Percentiles rank a stretch among this genome's conserved stretches.
phyloP scores from a whole-genome alignment of 1,140 invertebrate genomes.

The Sesamia nonagrioides region DNA sequence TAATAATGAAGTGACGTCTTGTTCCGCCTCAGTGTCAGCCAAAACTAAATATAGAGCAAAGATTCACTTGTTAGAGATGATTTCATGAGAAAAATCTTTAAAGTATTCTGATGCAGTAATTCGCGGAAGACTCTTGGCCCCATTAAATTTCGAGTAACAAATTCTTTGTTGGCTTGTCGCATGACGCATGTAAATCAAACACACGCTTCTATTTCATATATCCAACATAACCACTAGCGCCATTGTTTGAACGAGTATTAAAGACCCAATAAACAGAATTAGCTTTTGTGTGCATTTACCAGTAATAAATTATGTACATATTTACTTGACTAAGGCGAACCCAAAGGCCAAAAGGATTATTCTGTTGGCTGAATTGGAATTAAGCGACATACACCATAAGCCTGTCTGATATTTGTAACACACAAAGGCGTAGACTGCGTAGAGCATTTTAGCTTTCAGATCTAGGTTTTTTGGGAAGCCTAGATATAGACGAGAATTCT shows the following conservation, averaged over 20 bases:
- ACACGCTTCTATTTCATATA: slow-evolving; percentile 26
- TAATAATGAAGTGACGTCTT: background rate
- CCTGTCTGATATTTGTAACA: too few species aligned
- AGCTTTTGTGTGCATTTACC: slow-evolving; percentile 14
- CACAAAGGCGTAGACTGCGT: background rate
- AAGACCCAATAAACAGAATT: slow-evolving; percentile 29
- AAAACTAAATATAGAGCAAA: slow-evolving; percentile 15
- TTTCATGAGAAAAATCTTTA: slow-evolving; percentile 42
- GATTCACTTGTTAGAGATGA: slow-evolving; percentile 16
- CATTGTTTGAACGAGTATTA: slow-evolving; percentile 32
- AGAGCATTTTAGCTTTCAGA: too few species aligned
- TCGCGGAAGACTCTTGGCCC: slow-evolving; percentile 56
- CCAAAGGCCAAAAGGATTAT: slow-evolving; percentile 28
- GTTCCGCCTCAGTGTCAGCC: background rate
- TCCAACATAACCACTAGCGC: slow-evolving; percentile 6
- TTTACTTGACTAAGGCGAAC: slow-evolving; percentile 6
- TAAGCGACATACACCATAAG: background rate
- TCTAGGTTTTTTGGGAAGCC: background rate
- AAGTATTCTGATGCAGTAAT: slow-evolving; percentile 48
- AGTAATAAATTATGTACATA: slow-evolving; percentile 38
- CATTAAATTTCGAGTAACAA: slow-evolving; percentile 57
- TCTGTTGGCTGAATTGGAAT: background rate
- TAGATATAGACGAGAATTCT: background rate
- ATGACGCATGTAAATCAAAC: slow-evolving; percentile 56
- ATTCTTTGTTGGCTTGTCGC: slow-evolving; percentile 55